Base-by-base conservation (phyloP, 2,113 vertebrate genomes). In the Calypte anna region DNA sequence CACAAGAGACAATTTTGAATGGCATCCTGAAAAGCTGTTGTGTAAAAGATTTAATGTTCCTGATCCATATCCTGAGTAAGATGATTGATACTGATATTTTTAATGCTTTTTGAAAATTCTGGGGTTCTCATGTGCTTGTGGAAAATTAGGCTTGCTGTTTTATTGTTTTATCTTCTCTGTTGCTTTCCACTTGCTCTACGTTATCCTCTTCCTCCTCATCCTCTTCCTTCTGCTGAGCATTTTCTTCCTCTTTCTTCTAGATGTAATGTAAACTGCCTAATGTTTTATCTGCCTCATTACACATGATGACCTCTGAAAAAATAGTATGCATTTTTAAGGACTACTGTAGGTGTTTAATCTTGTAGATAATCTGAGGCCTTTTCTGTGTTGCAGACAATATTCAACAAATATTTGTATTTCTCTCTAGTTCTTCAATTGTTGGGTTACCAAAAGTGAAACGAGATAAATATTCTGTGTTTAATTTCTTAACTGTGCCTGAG, bases 11-110 rank as follows among this genome's bases (percentile, higher is more conserved):
- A 98, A 87, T 0, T 98, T 99, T 46, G 99, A 99, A 78, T 99
- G 99, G 99, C 98, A 99, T 83, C 99, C 99, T 5, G 98, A 99
- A 69, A 99, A 98, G 94, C 96, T 99, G 54, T 97, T 99, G 21
- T 99, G 99, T 95, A 99, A 97, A 97, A 98, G 99, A 76, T 99
- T 99, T 97, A 99, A 99, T 38, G 92, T 99, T 68, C 99, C 99
- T 5, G 97, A 99, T 94, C 99, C 99, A 4, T 99, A 98, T 88
- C 98, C 99, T 7, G 98, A 98, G 99, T 99, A 98, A 97, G 97
- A 97, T 55, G 66, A 33, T n/a, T 54, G 14, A 92, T 36, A 43
- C 33, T 67, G 27, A 12, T 2, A 25, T 53, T 85, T 91, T 54
- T 21, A n/a, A 28, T 5, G 8, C 15, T 70, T 69, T 7, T 17